A percentile compares a stretch with the other conserved stretches of the same genome.
These are phyloP conservation scores for Erebia aethiops DNA, from an alignment of 2,888 invertebrate species.

Conservation along the genomic window DNA sequence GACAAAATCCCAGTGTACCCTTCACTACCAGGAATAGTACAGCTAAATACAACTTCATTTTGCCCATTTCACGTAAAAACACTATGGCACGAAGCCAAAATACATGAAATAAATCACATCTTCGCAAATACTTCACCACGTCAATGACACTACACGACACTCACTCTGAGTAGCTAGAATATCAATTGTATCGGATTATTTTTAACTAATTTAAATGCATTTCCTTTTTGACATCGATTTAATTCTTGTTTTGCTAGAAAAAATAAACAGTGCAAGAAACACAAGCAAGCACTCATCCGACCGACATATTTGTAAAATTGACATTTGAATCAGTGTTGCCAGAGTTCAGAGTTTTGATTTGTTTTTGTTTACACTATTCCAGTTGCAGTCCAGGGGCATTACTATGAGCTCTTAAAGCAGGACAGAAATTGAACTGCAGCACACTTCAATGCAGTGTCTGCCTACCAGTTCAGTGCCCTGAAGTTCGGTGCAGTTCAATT, in stretches of 20 bases:
- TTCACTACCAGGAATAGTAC: conserved; percentile 56
- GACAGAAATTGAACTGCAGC: too few species aligned
- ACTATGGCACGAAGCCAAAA: conserved; percentile 79
- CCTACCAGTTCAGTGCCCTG: too few species aligned
- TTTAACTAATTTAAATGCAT: conserved; percentile 48
- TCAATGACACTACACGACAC: conserved; percentile 52
- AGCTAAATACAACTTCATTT: conserved; percentile 65
- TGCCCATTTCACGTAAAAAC: conserved; percentile 63
- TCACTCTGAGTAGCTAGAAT: conserved; percentile 37
- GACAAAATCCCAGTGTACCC: conserved; percentile 62
- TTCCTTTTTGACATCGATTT: conserved; percentile 46
- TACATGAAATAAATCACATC: conserved; percentile 72
- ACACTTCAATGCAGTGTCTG: too few species aligned
- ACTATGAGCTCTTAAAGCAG: too few species aligned
- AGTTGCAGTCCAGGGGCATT: too few species aligned
- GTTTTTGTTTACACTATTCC: too few species aligned
- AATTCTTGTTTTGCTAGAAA: conserved; percentile 50
- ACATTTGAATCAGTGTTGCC: too few species aligned
- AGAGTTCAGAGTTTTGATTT: too few species aligned
- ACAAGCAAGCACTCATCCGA: conserved; percentile 48
- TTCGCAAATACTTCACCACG: conserved; percentile 66
- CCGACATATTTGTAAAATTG: too few species aligned
- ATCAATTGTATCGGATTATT: conserved; percentile 40
- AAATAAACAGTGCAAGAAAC: conserved; percentile 71
- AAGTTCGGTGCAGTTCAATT: too few species aligned